These are phyloP conservation scores for Sialis fuliginosa DNA, from an alignment of 2,888 invertebrate genomes.

Conservation along the genomic window DNA sequence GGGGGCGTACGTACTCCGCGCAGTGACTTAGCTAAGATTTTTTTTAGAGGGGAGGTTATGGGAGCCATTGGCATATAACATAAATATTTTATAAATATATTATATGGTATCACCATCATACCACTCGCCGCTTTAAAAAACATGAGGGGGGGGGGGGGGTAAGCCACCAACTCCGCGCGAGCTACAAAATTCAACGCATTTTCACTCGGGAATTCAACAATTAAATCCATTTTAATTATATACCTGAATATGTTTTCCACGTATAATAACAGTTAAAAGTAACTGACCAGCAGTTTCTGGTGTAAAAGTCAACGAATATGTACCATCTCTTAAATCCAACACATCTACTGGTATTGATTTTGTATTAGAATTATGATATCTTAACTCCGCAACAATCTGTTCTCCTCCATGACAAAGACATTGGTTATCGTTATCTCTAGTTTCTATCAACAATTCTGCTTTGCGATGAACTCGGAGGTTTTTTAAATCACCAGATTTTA, in stretches of 20 bases:
- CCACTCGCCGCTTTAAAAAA: no score
- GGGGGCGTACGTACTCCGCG: no score
- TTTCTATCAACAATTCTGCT: constrained; percentile 38
- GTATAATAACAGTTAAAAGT: constrained; percentile 38
- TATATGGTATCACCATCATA: no score
- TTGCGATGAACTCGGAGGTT: constrained; percentile 43
- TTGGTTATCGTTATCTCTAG: constrained; percentile 42
- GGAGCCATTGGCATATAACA: no score
- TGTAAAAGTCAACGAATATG: constrained; percentile 38
- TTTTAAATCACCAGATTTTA: constrained; percentile 33
- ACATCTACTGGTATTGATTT: constrained; percentile 31
- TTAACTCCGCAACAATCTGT: constrained; percentile 33
- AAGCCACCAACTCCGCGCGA: no score
- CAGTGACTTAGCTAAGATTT: no score
- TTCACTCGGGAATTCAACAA: no score
- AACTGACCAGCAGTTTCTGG: constrained; percentile 46
- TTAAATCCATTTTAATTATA: not conserved
- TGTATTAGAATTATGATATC: constrained; percentile 29
- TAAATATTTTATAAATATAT: no score
- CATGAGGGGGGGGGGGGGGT: no score
- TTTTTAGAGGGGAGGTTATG: no score
- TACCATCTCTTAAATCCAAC: constrained; percentile 43
- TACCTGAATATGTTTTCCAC: constrained; percentile 49
- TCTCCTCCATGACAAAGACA: constrained; percentile 51
- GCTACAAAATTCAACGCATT: no score